Evolutionary conservation across 2,797 vertebrate genomes (phyloP).

Genomic region (Peromyscus aztecus): DNA sequence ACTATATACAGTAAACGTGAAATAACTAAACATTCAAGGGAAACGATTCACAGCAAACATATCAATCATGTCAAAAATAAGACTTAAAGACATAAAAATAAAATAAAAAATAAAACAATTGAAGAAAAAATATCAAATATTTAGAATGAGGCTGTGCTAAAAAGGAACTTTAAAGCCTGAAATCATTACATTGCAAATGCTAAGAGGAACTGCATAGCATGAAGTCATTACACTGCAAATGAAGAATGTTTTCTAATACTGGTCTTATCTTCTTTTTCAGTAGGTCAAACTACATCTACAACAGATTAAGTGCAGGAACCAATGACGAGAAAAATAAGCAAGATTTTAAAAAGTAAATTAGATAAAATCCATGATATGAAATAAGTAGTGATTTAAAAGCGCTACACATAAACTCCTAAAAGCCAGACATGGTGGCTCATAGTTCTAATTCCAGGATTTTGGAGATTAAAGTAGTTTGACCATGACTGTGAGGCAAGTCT

Average conservation of each 20-base stretch:
- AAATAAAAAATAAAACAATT: background rate
- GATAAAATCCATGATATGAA: background rate
- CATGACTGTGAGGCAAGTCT: background rate
- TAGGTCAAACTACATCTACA: background rate
- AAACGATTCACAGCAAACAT: background rate
- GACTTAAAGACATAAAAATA: background rate
- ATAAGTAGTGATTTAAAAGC: background rate
- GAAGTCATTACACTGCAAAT: background rate
- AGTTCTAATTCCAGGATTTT: background rate
- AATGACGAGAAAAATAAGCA: background rate
- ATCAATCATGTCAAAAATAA: background rate
- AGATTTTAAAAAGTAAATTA: background rate
- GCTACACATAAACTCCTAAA: background rate
- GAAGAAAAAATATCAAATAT: background rate
- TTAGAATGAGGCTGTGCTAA: background rate
- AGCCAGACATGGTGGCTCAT: background rate
- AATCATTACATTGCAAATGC: background rate
- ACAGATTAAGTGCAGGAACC: background rate
- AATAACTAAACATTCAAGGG: background rate
- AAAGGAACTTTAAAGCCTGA: background rate
- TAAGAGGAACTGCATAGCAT: background rate
- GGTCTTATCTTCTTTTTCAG: background rate
- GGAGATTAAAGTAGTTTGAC: background rate
- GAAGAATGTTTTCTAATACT: background rate
- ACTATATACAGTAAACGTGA: background rate